These are phyloP conservation scores for Percina caprodes DNA, from an alignment of 2,113 vertebrate species.

Conservation along the genomic window DNA sequence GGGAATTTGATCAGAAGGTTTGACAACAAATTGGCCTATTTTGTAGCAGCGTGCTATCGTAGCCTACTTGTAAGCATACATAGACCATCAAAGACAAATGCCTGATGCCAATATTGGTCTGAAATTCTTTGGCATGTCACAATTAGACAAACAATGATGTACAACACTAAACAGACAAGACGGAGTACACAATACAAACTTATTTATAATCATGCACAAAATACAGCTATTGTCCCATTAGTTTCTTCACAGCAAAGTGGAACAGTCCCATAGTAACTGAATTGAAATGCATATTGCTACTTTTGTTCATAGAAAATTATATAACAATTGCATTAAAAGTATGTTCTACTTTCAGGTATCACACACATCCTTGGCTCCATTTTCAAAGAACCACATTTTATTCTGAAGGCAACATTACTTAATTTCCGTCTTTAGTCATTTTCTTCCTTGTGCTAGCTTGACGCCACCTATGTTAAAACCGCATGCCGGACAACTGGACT, in stretches of 20 bases:
- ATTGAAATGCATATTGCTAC: not conserved
- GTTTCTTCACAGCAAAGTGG: not conserved
- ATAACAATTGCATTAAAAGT: no score
- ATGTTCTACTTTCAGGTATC: not conserved
- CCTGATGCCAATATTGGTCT: not conserved
- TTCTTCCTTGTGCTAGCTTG: not conserved
- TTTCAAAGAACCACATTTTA: slow-evolving; percentile 14
- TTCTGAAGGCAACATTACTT: slow-evolving; percentile 10
- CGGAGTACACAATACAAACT: not conserved
- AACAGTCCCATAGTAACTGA: not conserved
- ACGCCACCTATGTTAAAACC: slow-evolving; percentile 33
- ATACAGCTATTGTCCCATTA: not conserved
- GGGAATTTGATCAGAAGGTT: not conserved
- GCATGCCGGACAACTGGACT: slow-evolving; percentile 69
- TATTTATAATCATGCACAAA: not conserved
- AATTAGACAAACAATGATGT: not conserved
- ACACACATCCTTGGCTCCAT: not conserved
- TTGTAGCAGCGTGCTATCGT: not conserved
- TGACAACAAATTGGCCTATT: not conserved
- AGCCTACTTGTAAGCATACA: not conserved
- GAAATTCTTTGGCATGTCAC: not conserved
- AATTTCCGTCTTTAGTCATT: slow-evolving; percentile 2
- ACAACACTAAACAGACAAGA: not conserved
- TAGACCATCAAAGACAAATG: not conserved
- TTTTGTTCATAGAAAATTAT: no score